Conservation (phyloP, 1,140 invertebrate species). For the Helicorthomorpha holstii region DNA sequence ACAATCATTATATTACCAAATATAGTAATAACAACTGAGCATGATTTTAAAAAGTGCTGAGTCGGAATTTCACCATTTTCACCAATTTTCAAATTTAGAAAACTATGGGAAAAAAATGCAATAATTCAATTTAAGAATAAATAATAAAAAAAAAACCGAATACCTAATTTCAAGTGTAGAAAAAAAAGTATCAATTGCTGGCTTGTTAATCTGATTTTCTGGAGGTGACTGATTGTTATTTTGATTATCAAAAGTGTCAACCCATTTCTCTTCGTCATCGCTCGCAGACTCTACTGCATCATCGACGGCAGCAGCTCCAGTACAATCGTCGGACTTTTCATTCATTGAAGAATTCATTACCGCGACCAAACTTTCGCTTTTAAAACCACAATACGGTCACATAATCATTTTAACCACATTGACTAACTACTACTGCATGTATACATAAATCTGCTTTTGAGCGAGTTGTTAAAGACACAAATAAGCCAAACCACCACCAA, state of each 20-base stretch:
- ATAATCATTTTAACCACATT: too few relatives aligned
- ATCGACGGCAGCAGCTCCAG: too few relatives aligned
- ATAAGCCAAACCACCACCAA: too few relatives aligned
- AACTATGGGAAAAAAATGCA: slow-evolving; percentile 7
- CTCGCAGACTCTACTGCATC: too few relatives aligned
- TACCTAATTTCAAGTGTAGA: slow-evolving; percentile 6
- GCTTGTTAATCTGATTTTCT: background rate
- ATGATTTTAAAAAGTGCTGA: background rate
- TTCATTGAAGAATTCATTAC: too few relatives aligned
- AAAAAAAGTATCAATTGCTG: background rate
- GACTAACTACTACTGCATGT: too few relatives aligned
- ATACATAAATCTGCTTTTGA: too few relatives aligned
- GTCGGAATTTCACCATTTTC: slow-evolving; percentile 1
- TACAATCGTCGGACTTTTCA: too few relatives aligned
- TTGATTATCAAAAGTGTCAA: background rate
- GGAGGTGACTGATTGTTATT: background rate
- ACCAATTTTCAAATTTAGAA: slow-evolving; percentile 4
- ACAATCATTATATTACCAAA: slow-evolving; percentile 7
- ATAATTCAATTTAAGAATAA: background rate
- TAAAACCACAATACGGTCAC: too few relatives aligned
- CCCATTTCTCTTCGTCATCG: background rate
- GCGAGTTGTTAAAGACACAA: too few relatives aligned
- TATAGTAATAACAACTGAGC: background rate
- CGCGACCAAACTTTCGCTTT: too few relatives aligned
- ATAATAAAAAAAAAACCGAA: background rate